phyloP scores from a whole-genome alignment of 2,797 vertebrate species.

The Sebastiscus albofasciatus region DNA sequence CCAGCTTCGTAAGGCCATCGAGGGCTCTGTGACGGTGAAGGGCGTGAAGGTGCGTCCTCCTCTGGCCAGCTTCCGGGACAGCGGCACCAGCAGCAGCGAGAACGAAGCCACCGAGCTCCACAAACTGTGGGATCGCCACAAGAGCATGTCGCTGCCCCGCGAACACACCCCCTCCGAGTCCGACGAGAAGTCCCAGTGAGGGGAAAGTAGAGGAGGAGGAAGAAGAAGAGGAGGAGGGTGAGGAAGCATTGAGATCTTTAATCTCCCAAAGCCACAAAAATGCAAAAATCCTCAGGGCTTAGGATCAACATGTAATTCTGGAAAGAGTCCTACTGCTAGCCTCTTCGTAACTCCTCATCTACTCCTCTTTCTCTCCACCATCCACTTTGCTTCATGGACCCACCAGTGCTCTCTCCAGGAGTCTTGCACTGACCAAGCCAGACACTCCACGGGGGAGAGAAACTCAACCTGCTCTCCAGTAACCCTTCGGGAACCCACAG shows the following conservation, averaged over 20 bases:
- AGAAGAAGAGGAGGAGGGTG: conserved; percentile 14
- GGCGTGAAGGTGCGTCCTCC: conserved; percentile 94
- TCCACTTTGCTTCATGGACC: conserved; percentile 16
- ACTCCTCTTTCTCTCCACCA: conserved; percentile 27
- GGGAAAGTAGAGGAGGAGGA: neutral
- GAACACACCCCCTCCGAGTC: conserved; percentile 88
- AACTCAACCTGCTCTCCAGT: conserved; percentile 41
- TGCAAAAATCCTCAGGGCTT: conserved; percentile 78
- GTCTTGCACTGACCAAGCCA: conserved; percentile 62
- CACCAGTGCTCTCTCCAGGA: conserved; percentile 22
- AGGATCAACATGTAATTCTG: conserved; percentile 72
- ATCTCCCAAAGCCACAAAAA: conserved; percentile 62
- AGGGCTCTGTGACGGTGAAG: conserved; percentile 93
- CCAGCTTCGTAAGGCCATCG: conserved; percentile 95
- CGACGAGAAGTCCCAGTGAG: conserved; percentile 89
- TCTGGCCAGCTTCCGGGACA: conserved; percentile 94
- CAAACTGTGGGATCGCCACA: conserved; percentile 94
- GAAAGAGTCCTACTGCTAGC: conserved; percentile 55
- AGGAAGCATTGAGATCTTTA: conserved; percentile 35
- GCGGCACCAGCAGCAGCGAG: conserved; percentile 91
- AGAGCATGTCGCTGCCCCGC: conserved; percentile 87
- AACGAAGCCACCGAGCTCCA: conserved; percentile 92
- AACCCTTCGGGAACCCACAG: conserved; percentile 37
- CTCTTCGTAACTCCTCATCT: conserved; percentile 32
- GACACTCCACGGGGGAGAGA: conserved; percentile 47